Base-by-base conservation (phyloP, 2,113 vertebrate species). In the Penelope pileata region DNA sequence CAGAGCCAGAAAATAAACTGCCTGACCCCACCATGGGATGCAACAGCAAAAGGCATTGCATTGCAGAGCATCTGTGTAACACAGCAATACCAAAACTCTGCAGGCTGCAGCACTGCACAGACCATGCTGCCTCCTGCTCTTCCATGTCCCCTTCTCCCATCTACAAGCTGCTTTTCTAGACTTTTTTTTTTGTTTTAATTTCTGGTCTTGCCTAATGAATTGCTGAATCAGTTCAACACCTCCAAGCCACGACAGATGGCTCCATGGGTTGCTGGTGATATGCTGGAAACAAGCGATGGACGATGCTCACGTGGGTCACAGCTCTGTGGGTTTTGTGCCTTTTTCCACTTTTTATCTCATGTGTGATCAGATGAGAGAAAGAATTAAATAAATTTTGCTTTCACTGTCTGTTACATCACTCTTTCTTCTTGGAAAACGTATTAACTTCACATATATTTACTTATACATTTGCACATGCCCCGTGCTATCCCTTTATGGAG, bases 331-430 rank as follows among this genome's bases (percentile, higher is more conserved):
- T 43, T 51, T 80, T 19, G 18, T 73, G 92, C 74, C 50, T 94
- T 76, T 86, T 90, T 58, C 88, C 86, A 56, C 81, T 95, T 62
- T 91, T 96, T 94, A 77, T 89, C 94, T 69, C 53, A 6, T 23
- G 77, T 32, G 81, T 36, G 83, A 89, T 85, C 38, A 5, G 94
- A 95, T 9, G 94, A 83, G 75, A 72, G 83, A 58, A 90, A 63
- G 66, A 47, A 68, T 13, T 45, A 68, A 75, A 75, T 40, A 48
- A 42, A 21, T 12, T 47, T 24, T 88, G 53, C 83, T 96, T 88
- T 87, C 93, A 94, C 73, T 95, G 93, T 2, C 90, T 93, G 90
- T 97, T 88, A 95, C 95, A 76, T 95, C 96, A 96, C 50, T 75
- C 85, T 94, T 96, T 96, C 90, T 90, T 91, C 93, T 86, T 29